Evolutionary conservation across 2,797 vertebrate genomes (phyloP), one percentile per base, ranked within the genome.

Genomic region (Coccyzus lansbergi): DNA sequence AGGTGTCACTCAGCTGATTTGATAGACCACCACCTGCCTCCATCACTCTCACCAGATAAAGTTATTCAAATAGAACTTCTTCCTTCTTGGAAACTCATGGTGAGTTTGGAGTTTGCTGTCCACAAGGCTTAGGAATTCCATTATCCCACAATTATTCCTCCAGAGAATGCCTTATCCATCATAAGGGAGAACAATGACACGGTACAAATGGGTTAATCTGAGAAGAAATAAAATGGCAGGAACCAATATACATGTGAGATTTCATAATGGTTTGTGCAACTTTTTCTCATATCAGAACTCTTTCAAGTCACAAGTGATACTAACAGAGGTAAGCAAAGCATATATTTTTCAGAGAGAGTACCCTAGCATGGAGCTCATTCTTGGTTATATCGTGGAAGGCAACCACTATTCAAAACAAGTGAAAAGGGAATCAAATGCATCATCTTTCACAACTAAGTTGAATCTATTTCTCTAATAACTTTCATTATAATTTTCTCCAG

Each of bases 351-450:
- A 40, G 10, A 38, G 10, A 75, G 19, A 10, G 6, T 33, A 40
- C 5, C 36, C 9, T 34, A 9, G 10, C 36, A 21, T 18, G 17
- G 29, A 48, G 12, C 31, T 88, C 34, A 40, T 3, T 69, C 26
- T 38, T 46, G 6, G 28, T 56, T 14, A 16, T 52, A 26, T 0
- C 4, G 0, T 28, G 13, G 4, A 3, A 76, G 10, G 49, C 55
- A 3, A 40, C 4, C 22, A 22, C 15, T 26, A 31, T 3, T 56
- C 17, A 67, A 48, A 59, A 38, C 4, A 33, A 10, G 15, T n/a
- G 25, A 63, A 81, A 76, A 60, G 33, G 22, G 12, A 80, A 48
- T 69, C 2, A 90, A 56, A 67, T 44, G 26, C 8, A 10, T 80
- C 12, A 7, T 63, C 19, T 80, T 79, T 83, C 15, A 26, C 31